These are phyloP conservation scores for Octopus bimaculoides DNA, from an alignment of 1,140 invertebrate species.

Conservation along the genomic window DNA sequence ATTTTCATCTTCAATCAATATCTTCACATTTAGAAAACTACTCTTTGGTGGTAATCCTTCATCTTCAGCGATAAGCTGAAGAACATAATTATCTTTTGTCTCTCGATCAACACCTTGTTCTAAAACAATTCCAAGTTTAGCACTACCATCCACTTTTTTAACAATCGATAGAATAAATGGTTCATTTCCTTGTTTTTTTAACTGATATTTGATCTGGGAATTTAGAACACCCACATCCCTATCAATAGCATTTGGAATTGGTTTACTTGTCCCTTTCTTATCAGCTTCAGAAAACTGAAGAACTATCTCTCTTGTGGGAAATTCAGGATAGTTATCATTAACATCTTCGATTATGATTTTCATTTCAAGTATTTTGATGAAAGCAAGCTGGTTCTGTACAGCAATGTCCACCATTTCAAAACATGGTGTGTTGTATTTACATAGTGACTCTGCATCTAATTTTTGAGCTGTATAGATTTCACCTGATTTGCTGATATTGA, in stretches of 20 bases:
- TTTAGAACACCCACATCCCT: slow-evolving; percentile 63
- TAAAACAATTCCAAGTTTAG: slow-evolving; percentile 24
- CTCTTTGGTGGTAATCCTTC: slow-evolving; percentile 50
- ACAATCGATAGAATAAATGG: slow-evolving; percentile 31
- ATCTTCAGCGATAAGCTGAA: slow-evolving; percentile 72
- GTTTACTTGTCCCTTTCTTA: slow-evolving; percentile 65
- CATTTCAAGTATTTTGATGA: slow-evolving; percentile 36
- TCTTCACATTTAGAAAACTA: slow-evolving; percentile 61
- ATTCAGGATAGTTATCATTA: slow-evolving; percentile 90
- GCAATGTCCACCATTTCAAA: slow-evolving; percentile 30
- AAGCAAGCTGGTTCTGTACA: slow-evolving; percentile 37
- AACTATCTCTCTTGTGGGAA: slow-evolving; percentile 54
- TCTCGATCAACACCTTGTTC: slow-evolving; percentile 76
- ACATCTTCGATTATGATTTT: slow-evolving; percentile 65
- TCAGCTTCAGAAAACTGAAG: slow-evolving; percentile 56
- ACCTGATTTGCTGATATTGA: slow-evolving; percentile 34
- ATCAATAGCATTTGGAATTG: slow-evolving; percentile 58
- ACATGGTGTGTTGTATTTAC: slow-evolving; percentile 20
- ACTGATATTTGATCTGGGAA: slow-evolving; percentile 40
- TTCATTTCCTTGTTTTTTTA: slow-evolving; percentile 28
- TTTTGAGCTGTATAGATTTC: slow-evolving; percentile 25
- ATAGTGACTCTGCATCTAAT: slow-evolving; percentile 37
- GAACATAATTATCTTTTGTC: slow-evolving; percentile 63
- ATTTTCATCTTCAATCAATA: slow-evolving; percentile 58
- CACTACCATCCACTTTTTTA: slow-evolving; percentile 19